phyloP scores from a whole-genome alignment of 2,888 invertebrate genomes.

The Calameuta pallipes region DNA sequence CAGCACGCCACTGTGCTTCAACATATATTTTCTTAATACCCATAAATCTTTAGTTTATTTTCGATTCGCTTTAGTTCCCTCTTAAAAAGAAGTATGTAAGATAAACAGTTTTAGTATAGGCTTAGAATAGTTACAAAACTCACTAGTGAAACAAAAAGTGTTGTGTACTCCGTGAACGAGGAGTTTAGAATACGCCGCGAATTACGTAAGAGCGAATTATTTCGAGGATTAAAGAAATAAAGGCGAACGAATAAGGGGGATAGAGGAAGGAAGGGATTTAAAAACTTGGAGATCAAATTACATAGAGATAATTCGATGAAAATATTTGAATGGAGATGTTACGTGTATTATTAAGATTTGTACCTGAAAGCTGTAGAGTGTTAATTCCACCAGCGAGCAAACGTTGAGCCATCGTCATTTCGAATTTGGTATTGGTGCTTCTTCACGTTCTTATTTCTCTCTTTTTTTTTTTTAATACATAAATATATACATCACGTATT shows the following conservation, averaged over 20 bases:
- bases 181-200: constrained; percentile 35
- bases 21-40: constrained; percentile 18
- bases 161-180: constrained; percentile 51
- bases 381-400: constrained; percentile 17
- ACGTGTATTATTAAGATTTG: constrained; percentile 46
- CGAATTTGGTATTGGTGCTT: constrained; percentile 13
- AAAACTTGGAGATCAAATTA: constrained; percentile 37
- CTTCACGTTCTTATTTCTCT: constrained; percentile 14
- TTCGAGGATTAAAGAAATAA: constrained; percentile 10
- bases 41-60: constrained; percentile 26
- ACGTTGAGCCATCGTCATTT: constrained; percentile 11
- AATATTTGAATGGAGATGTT: constrained; percentile 42
- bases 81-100: constrained; percentile 63
- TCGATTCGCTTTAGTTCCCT: constrained; percentile 38
- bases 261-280: constrained; percentile 18
- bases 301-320: constrained; percentile 37
- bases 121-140: constrained; percentile 40
- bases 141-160: constrained; percentile 39
- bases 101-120: constrained; percentile 46
- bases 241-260: too few species aligned
- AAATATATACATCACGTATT: constrained; percentile 25
- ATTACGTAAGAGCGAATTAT: constrained; percentile 14
- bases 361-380: constrained; percentile 53
- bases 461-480: constrained; percentile 20
- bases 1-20: constrained; percentile 49